Percentiles rank a stretch among this genome's conserved stretches.
Conservation (phyloP, 2,797 vertebrate species). For the Periparus ater region DNA sequence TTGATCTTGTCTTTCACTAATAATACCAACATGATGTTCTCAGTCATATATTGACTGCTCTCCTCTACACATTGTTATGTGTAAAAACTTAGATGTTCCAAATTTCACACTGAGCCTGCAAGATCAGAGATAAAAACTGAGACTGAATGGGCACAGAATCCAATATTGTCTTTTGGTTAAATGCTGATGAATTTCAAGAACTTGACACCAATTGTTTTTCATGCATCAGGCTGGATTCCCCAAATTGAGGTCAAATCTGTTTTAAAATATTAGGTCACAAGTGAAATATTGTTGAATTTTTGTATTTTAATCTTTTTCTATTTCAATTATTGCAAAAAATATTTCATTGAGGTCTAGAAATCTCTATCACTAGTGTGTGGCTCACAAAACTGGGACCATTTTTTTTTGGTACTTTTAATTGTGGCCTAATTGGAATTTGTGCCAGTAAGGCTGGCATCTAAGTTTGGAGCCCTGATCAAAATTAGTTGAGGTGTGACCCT, state of each 20-base stretch:
- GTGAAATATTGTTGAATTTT: background rate
- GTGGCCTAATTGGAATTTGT: background rate
- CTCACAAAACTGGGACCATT: background rate
- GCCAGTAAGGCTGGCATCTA: background rate
- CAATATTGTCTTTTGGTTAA: background rate
- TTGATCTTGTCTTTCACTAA: background rate
- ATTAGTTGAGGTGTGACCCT: background rate
- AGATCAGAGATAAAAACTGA: background rate
- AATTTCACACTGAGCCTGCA: background rate
- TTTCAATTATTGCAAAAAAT: background rate
- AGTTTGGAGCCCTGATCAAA: background rate
- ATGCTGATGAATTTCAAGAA: background rate
- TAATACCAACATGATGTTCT: rapidly evolving
- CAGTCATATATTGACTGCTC: background rate
- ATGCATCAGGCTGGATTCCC: background rate
- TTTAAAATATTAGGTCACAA: background rate
- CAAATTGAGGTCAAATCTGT: background rate
- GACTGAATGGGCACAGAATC: background rate
- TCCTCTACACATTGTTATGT: background rate
- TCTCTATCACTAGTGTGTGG: background rate
- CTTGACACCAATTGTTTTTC: background rate
- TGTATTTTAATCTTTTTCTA: background rate
- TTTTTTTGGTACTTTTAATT: background rate
- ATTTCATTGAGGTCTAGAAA: background rate
- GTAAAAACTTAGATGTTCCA: background rate